Conservation (phyloP, 2,797 vertebrate species). For the Urocyon cinereoargenteus region DNA sequence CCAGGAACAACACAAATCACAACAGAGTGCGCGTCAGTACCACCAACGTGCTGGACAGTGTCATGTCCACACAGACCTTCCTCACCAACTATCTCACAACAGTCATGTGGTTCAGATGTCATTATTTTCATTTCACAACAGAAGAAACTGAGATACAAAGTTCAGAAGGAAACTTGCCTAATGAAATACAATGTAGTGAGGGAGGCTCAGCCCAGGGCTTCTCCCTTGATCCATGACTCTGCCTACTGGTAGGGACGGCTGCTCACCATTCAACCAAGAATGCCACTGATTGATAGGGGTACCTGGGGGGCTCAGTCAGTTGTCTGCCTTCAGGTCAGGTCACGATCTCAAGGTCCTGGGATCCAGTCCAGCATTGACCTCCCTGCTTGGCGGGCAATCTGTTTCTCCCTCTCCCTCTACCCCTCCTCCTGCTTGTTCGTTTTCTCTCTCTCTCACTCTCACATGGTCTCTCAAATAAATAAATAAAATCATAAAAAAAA, state of each 20-base stretch:
- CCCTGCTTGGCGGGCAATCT: too few relatives aligned
- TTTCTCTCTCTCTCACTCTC: too few relatives aligned
- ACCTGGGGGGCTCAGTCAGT: too few relatives aligned
- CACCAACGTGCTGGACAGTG: too few relatives aligned
- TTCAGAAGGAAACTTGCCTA: background rate
- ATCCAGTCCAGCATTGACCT: too few relatives aligned
- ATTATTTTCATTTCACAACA: background rate
- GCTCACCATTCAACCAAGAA: background rate
- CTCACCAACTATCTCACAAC: background rate
- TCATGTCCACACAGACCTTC: background rate
- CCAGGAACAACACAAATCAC: background rate
- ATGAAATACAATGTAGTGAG: background rate
- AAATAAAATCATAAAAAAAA: too few relatives aligned
- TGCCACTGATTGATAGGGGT: too few relatives aligned
- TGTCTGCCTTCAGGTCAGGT: too few relatives aligned
- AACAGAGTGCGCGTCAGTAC: background rate
- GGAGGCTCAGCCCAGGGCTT: background rate
- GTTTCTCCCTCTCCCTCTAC: too few relatives aligned
- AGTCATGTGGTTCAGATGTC: background rate
- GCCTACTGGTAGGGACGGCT: background rate
- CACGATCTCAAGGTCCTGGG: too few relatives aligned
- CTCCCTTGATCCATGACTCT: background rate
- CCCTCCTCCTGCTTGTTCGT: too few relatives aligned
- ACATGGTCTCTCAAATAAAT: too few relatives aligned
- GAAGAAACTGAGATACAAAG: background rate